Evolutionary conservation across 1,140 invertebrate species (phyloP).

Genomic region (Sycophila sp.): DNA sequence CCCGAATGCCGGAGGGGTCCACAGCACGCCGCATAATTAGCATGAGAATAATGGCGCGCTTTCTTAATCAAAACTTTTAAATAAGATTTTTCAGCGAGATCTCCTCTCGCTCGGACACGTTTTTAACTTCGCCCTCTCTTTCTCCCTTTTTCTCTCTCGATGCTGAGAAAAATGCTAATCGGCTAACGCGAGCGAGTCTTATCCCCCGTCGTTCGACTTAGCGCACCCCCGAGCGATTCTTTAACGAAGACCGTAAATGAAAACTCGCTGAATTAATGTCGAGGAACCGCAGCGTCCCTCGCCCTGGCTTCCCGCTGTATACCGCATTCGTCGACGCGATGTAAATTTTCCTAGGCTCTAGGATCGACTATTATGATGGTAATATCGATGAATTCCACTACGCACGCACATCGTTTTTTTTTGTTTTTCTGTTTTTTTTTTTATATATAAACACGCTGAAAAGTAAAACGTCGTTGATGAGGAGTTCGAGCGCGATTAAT

Average conservation of each 20-base stretch:
- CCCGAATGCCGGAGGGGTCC: constrained; percentile 32
- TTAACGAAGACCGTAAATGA: constrained; percentile 42
- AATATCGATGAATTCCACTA: no score
- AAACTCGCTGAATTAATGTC: constrained; percentile 47
- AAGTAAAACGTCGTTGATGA: no score
- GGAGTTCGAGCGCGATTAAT: no score
- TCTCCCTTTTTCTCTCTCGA: constrained; percentile 29
- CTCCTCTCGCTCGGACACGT: neutral
- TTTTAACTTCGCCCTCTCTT: neutral
- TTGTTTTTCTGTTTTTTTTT: neutral
- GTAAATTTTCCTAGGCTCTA: no score
- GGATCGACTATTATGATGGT: no score
- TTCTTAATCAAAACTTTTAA: constrained; percentile 65
- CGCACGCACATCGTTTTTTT: no score
- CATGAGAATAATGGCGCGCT: constrained; percentile 59
- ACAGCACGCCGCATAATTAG: constrained; percentile 51
- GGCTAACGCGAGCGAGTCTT: constrained; percentile 33
- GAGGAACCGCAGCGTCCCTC: neutral
- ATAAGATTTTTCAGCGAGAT: constrained; percentile 49
- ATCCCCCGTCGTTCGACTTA: constrained; percentile 16
- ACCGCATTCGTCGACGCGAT: no score
- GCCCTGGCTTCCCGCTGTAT: no score
- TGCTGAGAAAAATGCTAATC: constrained; percentile 54
- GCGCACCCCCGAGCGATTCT: constrained; percentile 19
- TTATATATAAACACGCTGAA: neutral